Percentiles rank a stretch among this genome's conserved stretches.
These are phyloP conservation scores for Aphelenchoides bicaudatus DNA, from an alignment of 2,888 invertebrate genomes.

Conservation along the genomic window DNA sequence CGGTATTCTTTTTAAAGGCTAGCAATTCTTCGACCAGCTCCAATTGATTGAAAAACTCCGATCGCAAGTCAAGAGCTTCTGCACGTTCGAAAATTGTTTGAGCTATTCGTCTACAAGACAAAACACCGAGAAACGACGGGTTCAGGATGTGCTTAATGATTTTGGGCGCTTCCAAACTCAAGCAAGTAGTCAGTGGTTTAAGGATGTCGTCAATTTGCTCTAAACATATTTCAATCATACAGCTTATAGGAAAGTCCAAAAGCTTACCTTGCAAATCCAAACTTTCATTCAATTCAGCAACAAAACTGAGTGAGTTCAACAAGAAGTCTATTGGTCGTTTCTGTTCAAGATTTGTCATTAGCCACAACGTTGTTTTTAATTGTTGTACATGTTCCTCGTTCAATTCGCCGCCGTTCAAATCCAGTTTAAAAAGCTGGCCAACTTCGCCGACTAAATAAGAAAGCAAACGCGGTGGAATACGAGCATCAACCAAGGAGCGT, in stretches of 20 bases:
- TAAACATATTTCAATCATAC: no score
- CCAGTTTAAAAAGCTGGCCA: slow-evolving; percentile 4
- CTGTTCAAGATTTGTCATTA: no score
- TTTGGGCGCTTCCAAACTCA: slow-evolving; percentile 3
- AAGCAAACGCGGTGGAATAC: background rate
- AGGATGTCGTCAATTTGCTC: slow-evolving; percentile 65
- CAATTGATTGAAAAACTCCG: background rate
- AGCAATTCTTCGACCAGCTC: background rate
- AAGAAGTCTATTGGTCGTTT: slow-evolving; percentile 11
- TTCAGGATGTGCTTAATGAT: background rate
- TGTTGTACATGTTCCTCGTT: slow-evolving; percentile 4
- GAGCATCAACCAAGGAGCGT: slow-evolving; percentile 1
- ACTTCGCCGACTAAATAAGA: slow-evolving; percentile 8
- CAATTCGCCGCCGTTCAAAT: background rate
- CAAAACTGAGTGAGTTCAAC: background rate
- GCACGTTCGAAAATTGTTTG: background rate
- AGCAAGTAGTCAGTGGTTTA: background rate
- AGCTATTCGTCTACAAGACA: background rate
- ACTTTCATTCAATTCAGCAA: background rate
- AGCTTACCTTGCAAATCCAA: no score
- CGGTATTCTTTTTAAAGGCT: no score
- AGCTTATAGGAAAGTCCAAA: no score
- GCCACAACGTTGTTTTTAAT: no score
- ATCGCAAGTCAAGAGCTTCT: background rate
- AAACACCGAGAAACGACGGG: background rate